Evolutionary conservation across 2,113 vertebrate species (phyloP).

Genomic region (Eptatretus burgeri): DNA sequence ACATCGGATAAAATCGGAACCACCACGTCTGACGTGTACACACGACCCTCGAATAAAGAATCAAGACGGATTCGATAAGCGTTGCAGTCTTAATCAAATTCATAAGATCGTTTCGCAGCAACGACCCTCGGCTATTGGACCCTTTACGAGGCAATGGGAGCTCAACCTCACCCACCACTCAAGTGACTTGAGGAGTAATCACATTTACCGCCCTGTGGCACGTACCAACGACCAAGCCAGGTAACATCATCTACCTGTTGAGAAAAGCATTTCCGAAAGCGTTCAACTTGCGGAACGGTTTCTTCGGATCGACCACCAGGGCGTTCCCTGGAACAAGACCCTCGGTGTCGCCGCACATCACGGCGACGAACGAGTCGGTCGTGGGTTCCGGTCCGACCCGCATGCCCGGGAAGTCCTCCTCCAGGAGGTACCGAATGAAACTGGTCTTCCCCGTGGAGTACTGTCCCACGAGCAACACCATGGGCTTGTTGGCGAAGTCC

Average conservation of each 20-base stretch:
- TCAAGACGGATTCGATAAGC: no score
- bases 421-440: constrained; percentile 65
- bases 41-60: no score
- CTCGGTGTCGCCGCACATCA: constrained; percentile 52
- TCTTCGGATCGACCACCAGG: constrained; percentile 55
- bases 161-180: no score
- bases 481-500: constrained; percentile 63
- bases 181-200: no score
- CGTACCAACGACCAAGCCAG: no score
- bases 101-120: no score
- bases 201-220: no score
- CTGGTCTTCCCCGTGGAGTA: constrained; percentile 78
- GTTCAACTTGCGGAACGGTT: constrained; percentile 68
- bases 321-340: constrained; percentile 49
- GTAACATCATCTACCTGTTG: constrained; percentile 28
- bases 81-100: no score
- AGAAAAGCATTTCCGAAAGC: constrained; percentile 69
- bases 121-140: no score
- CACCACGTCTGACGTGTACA: no score
- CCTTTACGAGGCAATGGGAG: no score
- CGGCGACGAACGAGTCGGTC: constrained; percentile 60
- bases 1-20: no score
- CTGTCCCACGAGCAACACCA: constrained; percentile 68
- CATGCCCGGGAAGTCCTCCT: constrained; percentile 58
- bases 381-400: constrained; percentile 64